Conservation (phyloP, 2,797 vertebrate genomes). For the Smutsia temminckii region DNA sequence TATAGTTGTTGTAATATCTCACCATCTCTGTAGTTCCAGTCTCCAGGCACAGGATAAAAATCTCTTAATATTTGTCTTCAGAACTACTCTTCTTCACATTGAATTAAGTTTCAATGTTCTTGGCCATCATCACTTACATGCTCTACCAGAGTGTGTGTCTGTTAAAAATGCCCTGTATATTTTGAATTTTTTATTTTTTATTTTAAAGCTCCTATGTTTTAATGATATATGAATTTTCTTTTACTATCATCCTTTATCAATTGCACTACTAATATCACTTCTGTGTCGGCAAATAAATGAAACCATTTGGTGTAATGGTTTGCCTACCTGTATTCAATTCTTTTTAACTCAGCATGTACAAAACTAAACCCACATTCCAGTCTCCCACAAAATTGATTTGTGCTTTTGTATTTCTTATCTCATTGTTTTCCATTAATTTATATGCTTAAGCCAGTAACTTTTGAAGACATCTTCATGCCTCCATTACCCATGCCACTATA, state of each 20-base stretch:
- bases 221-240: not conserved
- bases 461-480: not conserved
- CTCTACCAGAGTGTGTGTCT: not conserved
- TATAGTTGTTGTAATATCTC: not conserved
- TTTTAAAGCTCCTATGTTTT: not conserved
- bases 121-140: not conserved
- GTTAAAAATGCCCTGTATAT: not conserved
- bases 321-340: not conserved
- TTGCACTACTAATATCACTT: not conserved
- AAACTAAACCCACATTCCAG: not conserved
- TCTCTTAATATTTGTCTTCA: not conserved
- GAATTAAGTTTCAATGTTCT: not conserved
- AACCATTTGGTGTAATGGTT: not conserved
- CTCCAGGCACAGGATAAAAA: not conserved
- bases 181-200: not conserved
- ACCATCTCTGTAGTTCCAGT: not conserved
- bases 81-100: not conserved
- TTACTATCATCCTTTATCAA: not conserved
- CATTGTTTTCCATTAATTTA: not conserved
- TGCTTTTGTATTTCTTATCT: not conserved
- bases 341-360: not conserved
- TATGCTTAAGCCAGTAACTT: not conserved
- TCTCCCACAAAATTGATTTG: not conserved
- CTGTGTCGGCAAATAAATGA: not conserved
- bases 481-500: not conserved